Evolutionary conservation across 1,140 invertebrate genomes (phyloP), one percentile per base, ranked within the genome.

Genomic region (Ericerus pela): DNA sequence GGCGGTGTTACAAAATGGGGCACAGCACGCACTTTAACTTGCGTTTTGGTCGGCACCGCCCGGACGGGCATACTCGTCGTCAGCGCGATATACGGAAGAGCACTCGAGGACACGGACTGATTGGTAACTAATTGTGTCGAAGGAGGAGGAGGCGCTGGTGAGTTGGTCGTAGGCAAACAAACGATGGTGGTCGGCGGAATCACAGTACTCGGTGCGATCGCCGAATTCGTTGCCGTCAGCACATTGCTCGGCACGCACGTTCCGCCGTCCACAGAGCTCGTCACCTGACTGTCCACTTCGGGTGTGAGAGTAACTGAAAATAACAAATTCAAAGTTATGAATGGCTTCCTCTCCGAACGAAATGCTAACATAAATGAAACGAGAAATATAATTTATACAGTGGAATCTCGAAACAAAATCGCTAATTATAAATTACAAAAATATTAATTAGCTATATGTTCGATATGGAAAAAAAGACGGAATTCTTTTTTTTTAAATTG

Each of bases 161-260:
- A 57, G 30, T 43, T 43, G 28, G 41, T 22, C 4, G 53, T 36
- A 5, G 53, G 53, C 14, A 54, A 16, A 36, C 29, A 30, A 16
- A 36, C 53, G 22, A 36, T 33, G 26, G 53, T 24, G 16, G 8
- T 55, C 27, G 55, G 30, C 24, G 26, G 56, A 11, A 74, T 73
- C 29, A 73, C 71, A 2, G 73, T 75, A 1, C 72, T 75, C 14
- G 73, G 73, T 22, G 73, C 72, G 33, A 75, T 73, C 2, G 73
- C 71, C 11, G 68, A 70, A 1, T 51, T 55, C 41, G 41, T 24
- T 12, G 41, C 10, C 8, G 41, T 47, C 26, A 61, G 16, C 58
- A 58, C 33, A 57, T 61, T 22, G 56, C 58, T 51, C 62, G 65
- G 43, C 62, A 11, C 26, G 12, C 16, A 24, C 2, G 41, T 47